Base-by-base conservation (phyloP, 2,113 vertebrate species). In the Myanophis thanlyinensis region DNA sequence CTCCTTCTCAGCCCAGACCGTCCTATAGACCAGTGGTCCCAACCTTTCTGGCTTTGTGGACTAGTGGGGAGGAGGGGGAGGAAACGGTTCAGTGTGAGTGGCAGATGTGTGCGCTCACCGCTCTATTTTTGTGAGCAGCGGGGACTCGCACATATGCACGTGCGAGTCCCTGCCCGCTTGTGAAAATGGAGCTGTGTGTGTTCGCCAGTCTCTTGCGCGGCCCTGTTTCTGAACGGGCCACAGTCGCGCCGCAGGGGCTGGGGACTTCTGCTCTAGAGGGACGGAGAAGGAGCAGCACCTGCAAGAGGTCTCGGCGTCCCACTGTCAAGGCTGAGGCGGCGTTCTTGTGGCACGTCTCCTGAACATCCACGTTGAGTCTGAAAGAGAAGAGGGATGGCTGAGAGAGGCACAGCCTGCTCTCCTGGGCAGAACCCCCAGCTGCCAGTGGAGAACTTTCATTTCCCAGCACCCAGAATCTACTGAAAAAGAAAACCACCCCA, bases 281-380 rank as follows among this genome's bases (percentile, higher is more conserved):
- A 40, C 4, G 27, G 92, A 35, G 80, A 91, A 92, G 94, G n/a
- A 51, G 10, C 5, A 35, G 0, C 95, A 99, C 99, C 99, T 99
- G 99, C 0, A 99, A 98, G 2, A 99, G 98, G 89, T 99, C 99
- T 94, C 98, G 97, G 93, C 99, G 98, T 59, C 99, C 99, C 3
- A 98, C 98, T 0, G 98, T 95, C 85, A 99, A 95, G 7, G 99
- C 98, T 0, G 98, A 98, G 1, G 98, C 97, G 0, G 98, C 98
- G 0, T 99, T 99, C 97, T 99, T 99, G 98, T 99, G 98, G 97
- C 99, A 99, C 0, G 98, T 99, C 91, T 99, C 99, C 96, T 98
- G 98, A 96, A 99, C 99, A 94, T 99, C 98, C 23, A 99, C 97
- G 47, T 99, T 99, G 91, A 99, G 94, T 96, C 99, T 99, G 95